Percentiles rank a stretch among this genome's conserved stretches.
phyloP scores from a whole-genome alignment of 23 tunicate species.

The Trididemnum miniatum region DNA sequence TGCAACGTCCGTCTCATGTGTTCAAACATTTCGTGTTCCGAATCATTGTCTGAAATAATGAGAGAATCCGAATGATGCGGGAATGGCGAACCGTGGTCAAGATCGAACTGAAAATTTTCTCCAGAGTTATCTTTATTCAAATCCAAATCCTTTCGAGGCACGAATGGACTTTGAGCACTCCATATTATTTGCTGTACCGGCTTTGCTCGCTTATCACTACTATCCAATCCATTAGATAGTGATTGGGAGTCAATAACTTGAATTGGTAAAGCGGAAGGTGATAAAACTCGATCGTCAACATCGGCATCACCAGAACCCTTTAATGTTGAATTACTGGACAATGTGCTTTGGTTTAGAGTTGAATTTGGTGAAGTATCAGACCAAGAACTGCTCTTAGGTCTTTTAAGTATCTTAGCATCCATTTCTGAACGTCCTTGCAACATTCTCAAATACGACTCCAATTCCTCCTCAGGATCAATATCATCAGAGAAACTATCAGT shows the following conservation, averaged over 20 bases:
- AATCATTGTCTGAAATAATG: slow-evolving; percentile 12
- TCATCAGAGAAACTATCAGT: slow-evolving; percentile 5
- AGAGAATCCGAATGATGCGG: not conserved
- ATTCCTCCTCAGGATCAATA: slow-evolving; percentile 35
- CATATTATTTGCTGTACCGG: not conserved
- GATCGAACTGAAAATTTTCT: not conserved
- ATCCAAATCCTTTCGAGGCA: not conserved
- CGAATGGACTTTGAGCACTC: not conserved
- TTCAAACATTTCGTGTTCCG: slow-evolving; percentile 59
- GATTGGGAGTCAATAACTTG: not conserved
- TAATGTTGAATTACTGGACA: not conserved
- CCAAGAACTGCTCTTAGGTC: slow-evolving; percentile 20
- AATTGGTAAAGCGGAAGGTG: not conserved
- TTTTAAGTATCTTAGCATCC: slow-evolving; percentile 55
- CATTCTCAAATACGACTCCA: slow-evolving; percentile 13
- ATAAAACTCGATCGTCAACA: not conserved
- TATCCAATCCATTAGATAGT: not conserved
- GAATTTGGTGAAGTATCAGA: not conserved
- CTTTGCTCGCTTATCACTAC: not conserved
- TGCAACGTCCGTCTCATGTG: slow-evolving; percentile 38
- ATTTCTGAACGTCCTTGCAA: slow-evolving; percentile 60
- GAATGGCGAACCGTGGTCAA: not conserved
- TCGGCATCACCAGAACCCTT: not conserved
- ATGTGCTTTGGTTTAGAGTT: not conserved
- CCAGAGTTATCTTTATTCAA: not conserved